phyloP scores from a whole-genome alignment of 2,888 invertebrate species.

The Perizoma flavofasciatum region DNA sequence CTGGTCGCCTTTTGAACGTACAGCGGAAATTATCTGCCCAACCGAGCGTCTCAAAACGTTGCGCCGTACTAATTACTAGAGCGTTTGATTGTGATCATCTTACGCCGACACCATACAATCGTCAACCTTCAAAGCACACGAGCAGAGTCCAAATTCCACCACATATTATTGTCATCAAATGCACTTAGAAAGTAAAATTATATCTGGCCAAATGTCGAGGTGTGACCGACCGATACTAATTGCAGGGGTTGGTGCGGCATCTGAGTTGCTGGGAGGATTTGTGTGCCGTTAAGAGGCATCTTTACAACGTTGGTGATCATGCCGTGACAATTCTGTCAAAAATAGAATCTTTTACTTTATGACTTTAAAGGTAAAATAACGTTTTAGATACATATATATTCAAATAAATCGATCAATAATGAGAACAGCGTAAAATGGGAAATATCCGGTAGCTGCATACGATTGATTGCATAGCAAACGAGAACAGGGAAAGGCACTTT shows the following conservation, averaged over 20 bases:
- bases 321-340: conserved; percentile 65
- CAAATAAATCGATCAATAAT: conserved; percentile 36
- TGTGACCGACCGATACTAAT: conserved; percentile 83
- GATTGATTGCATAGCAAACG: conserved; percentile 61
- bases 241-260: conserved; percentile 67
- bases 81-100: conserved; percentile 78
- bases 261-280: conserved; percentile 64
- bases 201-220: conserved; percentile 76
- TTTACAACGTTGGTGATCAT: conserved; percentile 63
- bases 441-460: conserved; percentile 52
- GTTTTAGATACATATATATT: too few species aligned
- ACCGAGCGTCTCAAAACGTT: conserved; percentile 76
- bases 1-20: conserved; percentile 79
- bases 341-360: conserved; percentile 45
- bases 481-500: conserved; percentile 72
- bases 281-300: conserved; percentile 69
- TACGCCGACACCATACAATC: conserved; percentile 44
- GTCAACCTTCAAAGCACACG: conserved; percentile 46
- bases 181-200: conserved; percentile 82
- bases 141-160: conserved; percentile 52
- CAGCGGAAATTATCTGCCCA: conserved; percentile 83
- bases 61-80: conserved; percentile 81
- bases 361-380: too few species aligned
- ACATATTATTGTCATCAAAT: conserved; percentile 74
- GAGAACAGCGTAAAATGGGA: conserved; percentile 33